These are phyloP conservation scores for Rhadinocentrus ornatus DNA, from an alignment of 2,797 vertebrate species.

Conservation along the genomic window DNA sequence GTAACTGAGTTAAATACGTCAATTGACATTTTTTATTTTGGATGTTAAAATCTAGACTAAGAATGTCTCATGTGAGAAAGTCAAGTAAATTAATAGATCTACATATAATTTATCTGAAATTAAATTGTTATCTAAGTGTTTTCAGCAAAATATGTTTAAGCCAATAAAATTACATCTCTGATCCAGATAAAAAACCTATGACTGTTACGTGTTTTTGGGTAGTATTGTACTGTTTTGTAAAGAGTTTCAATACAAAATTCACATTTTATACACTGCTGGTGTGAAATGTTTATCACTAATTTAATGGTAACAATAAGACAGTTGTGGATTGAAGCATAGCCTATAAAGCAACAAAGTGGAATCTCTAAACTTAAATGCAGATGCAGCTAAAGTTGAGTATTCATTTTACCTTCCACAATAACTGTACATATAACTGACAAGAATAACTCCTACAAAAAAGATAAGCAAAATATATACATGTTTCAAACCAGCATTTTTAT, in stretches of 20 bases:
- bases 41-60: not conserved
- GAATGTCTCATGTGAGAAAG: not conserved
- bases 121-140: no score
- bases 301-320: no score
- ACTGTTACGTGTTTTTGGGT: not conserved
- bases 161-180: no score
- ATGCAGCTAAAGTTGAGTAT: not conserved
- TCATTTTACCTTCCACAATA: not conserved
- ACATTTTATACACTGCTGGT: not conserved
- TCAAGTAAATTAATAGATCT: not conserved
- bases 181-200: no score
- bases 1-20: no score
- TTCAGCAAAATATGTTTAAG: no score
- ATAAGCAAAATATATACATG: not conserved
- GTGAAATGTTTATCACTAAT: not conserved
- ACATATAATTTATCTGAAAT: no score
- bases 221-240: not conserved
- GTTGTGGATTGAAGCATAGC: not conserved
- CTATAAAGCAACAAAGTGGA: not conserved
- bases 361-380: not conserved
- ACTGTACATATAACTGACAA: not conserved
- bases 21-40: not conserved
- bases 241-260: not conserved
- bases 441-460: not conserved
- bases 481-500: conserved; percentile 40